A percentile compares a stretch with the other conserved stretches of the same genome.
These are phyloP conservation scores for Perdita meconis DNA, from an alignment of 2,888 invertebrate genomes.

Conservation along the genomic window DNA sequence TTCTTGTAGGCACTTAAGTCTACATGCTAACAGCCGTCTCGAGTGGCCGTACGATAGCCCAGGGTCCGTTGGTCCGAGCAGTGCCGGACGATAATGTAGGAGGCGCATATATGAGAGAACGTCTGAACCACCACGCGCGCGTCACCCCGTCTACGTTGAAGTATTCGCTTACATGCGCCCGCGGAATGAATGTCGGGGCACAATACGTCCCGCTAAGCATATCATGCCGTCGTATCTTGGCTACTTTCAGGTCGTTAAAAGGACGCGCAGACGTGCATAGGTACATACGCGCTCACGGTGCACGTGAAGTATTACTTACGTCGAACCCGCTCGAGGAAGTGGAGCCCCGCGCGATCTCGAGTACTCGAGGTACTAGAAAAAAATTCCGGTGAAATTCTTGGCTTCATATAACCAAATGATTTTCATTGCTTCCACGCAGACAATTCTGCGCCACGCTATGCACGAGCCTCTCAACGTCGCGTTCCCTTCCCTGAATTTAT, in stretches of 20 bases:
- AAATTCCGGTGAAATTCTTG: slow-evolving; percentile 36
- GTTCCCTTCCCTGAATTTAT: slow-evolving; percentile 30
- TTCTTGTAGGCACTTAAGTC: slow-evolving; percentile 77
- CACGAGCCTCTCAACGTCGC: slow-evolving; percentile 13
- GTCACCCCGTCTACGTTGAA: slow-evolving; percentile 7
- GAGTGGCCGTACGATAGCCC: slow-evolving; percentile 75
- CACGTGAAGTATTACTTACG: slow-evolving; percentile 26
- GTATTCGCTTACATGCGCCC: slow-evolving; percentile 24
- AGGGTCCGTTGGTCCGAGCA: slow-evolving; percentile 61
- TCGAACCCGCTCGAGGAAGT: slow-evolving; percentile 33
- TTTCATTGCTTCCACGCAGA: slow-evolving; percentile 42
- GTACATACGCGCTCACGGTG: background rate
- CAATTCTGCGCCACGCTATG: slow-evolving; percentile 33
- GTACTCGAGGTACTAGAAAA: slow-evolving; percentile 7
- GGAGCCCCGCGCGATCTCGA: slow-evolving; percentile 33
- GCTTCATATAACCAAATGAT: slow-evolving; percentile 33
- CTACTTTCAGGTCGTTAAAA: slow-evolving; percentile 58
- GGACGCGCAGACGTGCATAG: slow-evolving; percentile 15
- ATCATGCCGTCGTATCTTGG: slow-evolving; percentile 56
- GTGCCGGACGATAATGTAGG: slow-evolving; percentile 38
- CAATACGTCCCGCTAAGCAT: slow-evolving; percentile 58
- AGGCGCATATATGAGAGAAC: slow-evolving; percentile 47
- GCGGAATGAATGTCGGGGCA: slow-evolving; percentile 55
- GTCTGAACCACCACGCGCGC: slow-evolving; percentile 47
- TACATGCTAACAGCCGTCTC: slow-evolving; percentile 79